phyloP scores from a whole-genome alignment of 2,113 vertebrate genomes.

The Apodemus speciosus region DNA sequence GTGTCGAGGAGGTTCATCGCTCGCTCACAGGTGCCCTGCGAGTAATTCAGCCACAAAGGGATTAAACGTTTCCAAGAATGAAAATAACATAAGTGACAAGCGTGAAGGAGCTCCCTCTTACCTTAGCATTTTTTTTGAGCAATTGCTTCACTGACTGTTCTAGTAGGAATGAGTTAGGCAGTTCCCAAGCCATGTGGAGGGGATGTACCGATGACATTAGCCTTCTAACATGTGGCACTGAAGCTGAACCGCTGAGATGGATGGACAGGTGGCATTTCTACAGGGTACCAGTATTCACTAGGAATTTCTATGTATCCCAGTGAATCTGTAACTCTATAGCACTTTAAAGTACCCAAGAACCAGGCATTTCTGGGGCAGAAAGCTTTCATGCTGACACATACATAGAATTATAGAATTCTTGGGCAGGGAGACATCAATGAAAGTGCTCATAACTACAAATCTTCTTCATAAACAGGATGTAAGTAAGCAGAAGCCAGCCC shows the following conservation, averaged over 20 bases:
- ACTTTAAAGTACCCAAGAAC: conserved; percentile 15
- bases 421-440: not conserved
- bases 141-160: conserved; percentile 72
- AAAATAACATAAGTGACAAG: conserved; percentile 65
- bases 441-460: not conserved
- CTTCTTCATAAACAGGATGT: not conserved
- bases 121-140: conserved; percentile 67
- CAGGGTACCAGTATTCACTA: conserved; percentile 32
- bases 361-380: conserved; percentile 34
- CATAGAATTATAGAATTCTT: conserved; percentile 28
- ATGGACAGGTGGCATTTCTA: conserved; percentile 54
- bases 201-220: conserved; percentile 67
- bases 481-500: conserved; percentile 15
- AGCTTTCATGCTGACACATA: not conserved
- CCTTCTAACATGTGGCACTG: conserved; percentile 63
- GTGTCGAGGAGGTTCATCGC: conserved; percentile 53
- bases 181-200: conserved; percentile 39
- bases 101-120: conserved; percentile 56
- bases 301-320: conserved; percentile 52
- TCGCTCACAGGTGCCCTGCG: conserved; percentile 66
- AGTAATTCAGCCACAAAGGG: conserved; percentile 67
- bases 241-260: conserved; percentile 59
- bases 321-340: conserved; percentile 33
- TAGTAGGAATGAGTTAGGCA: conserved; percentile 64
- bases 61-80: conserved; percentile 72